Evolutionary conservation across 2,888 invertebrate species (phyloP), one percentile per base, ranked within the genome.

Genomic region (Sphecodes monilicornis): DNA sequence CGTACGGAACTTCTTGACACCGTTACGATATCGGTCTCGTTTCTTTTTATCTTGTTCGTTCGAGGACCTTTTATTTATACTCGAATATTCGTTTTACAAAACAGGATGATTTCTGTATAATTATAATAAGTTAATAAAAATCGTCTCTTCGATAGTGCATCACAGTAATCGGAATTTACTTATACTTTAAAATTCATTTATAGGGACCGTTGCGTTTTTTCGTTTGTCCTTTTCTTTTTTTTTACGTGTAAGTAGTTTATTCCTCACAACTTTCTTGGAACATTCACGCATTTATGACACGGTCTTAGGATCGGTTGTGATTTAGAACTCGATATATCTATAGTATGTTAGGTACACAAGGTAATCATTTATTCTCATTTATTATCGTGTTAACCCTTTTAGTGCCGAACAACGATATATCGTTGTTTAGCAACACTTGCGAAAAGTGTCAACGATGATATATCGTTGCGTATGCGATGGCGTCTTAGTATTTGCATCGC

Each of bases 41-140:
- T 39, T n/a, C 10, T 11, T n/a, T n/a, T n/a, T n/a, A n/a, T n/a
- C n/a, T n/a, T n/a, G n/a, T n/a, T n/a, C n/a, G n/a, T 26, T 57
- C 6, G 72, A 78, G 80, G 39, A 76, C 71, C 78, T 78, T 85
- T 78, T 78, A 80, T 85, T 81, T 16, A 54, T 54, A 50, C 54
- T 76, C 41, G 43, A 75, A 76, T 70, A 50, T 8, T 68, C 5
- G 11, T 66, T 70, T 80, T 86, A 80, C 71, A 73, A 81, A 77
- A 81, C 68, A 68, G 74, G 13, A 57, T 71, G n/a, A 2, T 60
- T 46, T 57, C 69, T 64, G 74, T 68, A 74, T 82, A 50, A 72
- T 75, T 39, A 22, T 75, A 60, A 85, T 66, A 74, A 75, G 77
- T 80, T 66, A 80, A 60, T 80, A 72, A 50, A n/a, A 77, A n/a